phyloP scores from a whole-genome alignment of 2,113 vertebrate genomes.

The Lucifuga dentata region DNA sequence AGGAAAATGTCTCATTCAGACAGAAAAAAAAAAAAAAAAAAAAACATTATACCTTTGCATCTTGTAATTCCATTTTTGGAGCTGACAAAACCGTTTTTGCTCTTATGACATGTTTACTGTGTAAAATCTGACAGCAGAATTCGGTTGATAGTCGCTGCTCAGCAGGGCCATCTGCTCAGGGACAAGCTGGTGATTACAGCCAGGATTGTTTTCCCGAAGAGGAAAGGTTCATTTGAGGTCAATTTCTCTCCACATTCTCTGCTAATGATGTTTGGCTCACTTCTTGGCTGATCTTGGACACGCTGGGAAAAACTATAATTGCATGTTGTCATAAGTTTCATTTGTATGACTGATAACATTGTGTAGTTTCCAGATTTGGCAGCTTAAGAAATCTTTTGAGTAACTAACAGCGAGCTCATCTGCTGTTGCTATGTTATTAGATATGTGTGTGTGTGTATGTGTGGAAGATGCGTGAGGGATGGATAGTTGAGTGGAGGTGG shows the following conservation, averaged over 20 bases:
- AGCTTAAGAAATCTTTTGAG: neutral
- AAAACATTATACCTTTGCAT: too few relatives aligned
- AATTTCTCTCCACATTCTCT: constrained; percentile 29
- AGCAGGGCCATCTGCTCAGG: constrained; percentile 1
- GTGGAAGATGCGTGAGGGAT: neutral
- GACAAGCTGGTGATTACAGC: constrained; percentile 6
- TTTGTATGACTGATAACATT: neutral
- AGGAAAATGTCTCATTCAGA: neutral
- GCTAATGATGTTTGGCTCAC: constrained; percentile 44
- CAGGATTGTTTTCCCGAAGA: constrained; percentile 10
- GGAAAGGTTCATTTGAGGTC: constrained; percentile 32
- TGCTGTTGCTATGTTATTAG: constrained; percentile 6
- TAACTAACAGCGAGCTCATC: neutral
- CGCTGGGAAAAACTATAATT: constrained; percentile 37
- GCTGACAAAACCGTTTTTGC: too few relatives aligned
- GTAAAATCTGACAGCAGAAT: neutral
- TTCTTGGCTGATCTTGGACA: constrained; percentile 34
- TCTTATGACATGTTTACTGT: neutral
- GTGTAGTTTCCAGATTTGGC: neutral
- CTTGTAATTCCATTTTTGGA: too few relatives aligned
- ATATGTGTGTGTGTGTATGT: constrained; percentile 15
- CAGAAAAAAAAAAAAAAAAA: too few relatives aligned
- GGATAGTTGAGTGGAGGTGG: too few relatives aligned
- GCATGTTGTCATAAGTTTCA: neutral
- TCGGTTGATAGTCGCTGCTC: neutral